Evolutionary conservation across 2,888 invertebrate species (phyloP).

Genomic region (Acronicta alni): DNA sequence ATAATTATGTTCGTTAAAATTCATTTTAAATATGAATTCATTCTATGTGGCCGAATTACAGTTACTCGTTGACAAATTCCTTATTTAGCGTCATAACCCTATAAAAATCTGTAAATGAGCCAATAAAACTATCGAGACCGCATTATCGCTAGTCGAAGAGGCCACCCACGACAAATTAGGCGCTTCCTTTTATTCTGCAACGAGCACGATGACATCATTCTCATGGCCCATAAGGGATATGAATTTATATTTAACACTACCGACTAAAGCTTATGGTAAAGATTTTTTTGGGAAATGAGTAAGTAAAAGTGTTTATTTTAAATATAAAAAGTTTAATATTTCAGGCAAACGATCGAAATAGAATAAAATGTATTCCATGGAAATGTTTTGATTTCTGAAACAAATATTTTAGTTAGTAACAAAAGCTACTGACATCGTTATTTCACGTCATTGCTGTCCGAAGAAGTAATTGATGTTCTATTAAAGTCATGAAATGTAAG

Average conservation of each 20-base stretch:
- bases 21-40: no score
- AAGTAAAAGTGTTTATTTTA: conserved; percentile 1
- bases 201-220: conserved; percentile 63
- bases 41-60: no score
- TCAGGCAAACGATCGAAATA: conserved; percentile 2
- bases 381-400: conserved; percentile 16
- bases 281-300: conserved; percentile 6
- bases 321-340: conserved; percentile 4
- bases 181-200: conserved; percentile 61
- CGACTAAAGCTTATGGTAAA: conserved; percentile 20
- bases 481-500: conserved; percentile 23
- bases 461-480: conserved; percentile 32
- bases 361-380: background rate
- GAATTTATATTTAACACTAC: conserved; percentile 53
- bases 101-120: conserved; percentile 14
- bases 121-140: conserved; percentile 32
- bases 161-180: conserved; percentile 65
- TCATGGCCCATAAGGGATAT: conserved; percentile 24
- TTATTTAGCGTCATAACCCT: background rate
- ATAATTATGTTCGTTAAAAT: no score
- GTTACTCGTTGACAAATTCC: background rate
- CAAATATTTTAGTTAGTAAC: conserved; percentile 26
- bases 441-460: conserved; percentile 25
- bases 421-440: conserved; percentile 23
- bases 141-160: conserved; percentile 53